These are phyloP conservation scores for Sarcophaga variegata DNA, from an alignment of 2,888 invertebrate genomes.

Conservation along the genomic window DNA sequence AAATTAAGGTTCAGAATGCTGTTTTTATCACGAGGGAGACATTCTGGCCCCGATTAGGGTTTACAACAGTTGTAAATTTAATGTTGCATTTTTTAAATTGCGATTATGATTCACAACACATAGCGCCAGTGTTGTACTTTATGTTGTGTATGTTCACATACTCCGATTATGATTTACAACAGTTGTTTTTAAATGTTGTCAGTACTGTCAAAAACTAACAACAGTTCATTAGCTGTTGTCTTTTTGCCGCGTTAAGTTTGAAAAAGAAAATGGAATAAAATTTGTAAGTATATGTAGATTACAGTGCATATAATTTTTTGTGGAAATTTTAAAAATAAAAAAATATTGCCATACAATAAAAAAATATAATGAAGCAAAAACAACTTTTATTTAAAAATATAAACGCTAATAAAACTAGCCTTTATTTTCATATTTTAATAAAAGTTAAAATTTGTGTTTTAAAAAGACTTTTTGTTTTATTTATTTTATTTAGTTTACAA, in stretches of 20 bases:
- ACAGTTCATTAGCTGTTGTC: not conserved
- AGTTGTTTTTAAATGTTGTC: not conserved
- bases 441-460: too few species aligned
- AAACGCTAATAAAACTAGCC: too few species aligned
- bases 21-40: too few species aligned
- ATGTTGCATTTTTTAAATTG: constrained; percentile 9
- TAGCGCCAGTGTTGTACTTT: not conserved
- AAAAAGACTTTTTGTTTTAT: too few species aligned
- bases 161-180: constrained; percentile 7
- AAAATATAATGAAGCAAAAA: too few species aligned
- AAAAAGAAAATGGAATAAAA: not conserved
- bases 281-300: not conserved
- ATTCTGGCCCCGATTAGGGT: constrained; percentile 3
- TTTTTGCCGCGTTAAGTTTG: not conserved
- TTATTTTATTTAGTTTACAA: too few species aligned
- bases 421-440: too few species aligned
- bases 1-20: too few species aligned
- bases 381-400: too few species aligned
- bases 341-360: too few species aligned
- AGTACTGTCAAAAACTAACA: not conserved
- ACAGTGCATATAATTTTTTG: not conserved
- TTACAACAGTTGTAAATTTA: constrained; percentile 2
- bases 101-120: constrained; percentile 8
- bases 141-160: constrained; percentile 2
- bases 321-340: not conserved